A percentile compares a stretch with the other conserved stretches of the same genome.
Evolutionary conservation across 2,888 invertebrate genomes (phyloP).

Genomic region (Epicampocera succincta): DNA sequence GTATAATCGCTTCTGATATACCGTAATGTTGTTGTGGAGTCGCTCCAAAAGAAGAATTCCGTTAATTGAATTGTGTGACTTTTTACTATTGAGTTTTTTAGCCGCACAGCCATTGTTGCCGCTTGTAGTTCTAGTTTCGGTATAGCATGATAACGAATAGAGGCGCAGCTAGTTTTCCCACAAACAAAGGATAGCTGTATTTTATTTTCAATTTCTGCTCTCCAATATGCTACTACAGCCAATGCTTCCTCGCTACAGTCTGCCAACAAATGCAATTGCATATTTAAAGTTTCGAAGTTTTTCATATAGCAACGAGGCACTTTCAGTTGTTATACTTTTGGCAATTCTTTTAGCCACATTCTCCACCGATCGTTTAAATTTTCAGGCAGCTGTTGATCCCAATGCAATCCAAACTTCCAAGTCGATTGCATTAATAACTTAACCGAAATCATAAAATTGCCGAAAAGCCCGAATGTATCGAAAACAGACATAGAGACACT

Average conservation of each 20-base stretch:
- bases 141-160: slow-evolving; percentile 2
- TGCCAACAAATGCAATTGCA: slow-evolving; percentile 11
- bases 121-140: slow-evolving; percentile 26
- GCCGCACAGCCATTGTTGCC: slow-evolving; percentile 21
- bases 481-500: no score
- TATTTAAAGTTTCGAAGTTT: no score
- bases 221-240: slow-evolving; percentile 27
- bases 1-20: no score
- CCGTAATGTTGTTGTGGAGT: not conserved
- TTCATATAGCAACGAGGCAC: slow-evolving; percentile 5
- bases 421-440: no score
- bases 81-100: not conserved
- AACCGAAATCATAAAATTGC: no score
- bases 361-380: no score
- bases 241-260: slow-evolving; percentile 29
- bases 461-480: slow-evolving; percentile 72
- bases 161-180: slow-evolving; percentile 27
- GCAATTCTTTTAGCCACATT: slow-evolving; percentile 10
- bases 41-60: not conserved
- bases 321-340: slow-evolving; percentile 1
- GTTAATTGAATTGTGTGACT: not conserved
- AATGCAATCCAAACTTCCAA: slow-evolving; percentile 26
- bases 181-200: slow-evolving; percentile 29
- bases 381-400: slow-evolving; percentile 27
- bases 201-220: no score